A percentile compares a stretch with the other conserved stretches of the same genome.
These are phyloP conservation scores for Drosophila silvestris DNA, from an alignment of 2,888 invertebrate species.

Conservation along the genomic window DNA sequence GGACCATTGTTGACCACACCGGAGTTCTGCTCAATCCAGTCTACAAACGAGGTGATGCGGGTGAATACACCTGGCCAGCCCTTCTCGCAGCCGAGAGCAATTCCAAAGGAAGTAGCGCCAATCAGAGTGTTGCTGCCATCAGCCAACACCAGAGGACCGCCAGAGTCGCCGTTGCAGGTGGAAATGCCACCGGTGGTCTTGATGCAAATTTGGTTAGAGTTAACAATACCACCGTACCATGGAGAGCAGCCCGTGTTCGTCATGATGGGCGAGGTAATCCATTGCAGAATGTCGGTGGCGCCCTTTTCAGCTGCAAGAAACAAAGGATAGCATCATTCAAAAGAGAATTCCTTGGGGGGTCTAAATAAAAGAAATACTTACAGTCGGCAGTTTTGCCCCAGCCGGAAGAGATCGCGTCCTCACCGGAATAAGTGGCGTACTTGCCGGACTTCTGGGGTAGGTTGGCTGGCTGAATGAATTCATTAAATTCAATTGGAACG, in stretches of 20 bases:
- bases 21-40: slow-evolving; percentile 78
- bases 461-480: slow-evolving; percentile 68
- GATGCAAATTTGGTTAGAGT: slow-evolving; percentile 71
- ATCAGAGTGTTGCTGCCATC: slow-evolving; percentile 69
- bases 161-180: slow-evolving; percentile 84
- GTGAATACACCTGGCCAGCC: slow-evolving; percentile 84
- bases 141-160: slow-evolving; percentile 80
- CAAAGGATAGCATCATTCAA: background rate
- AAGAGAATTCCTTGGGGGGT: background rate
- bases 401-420: slow-evolving; percentile 76
- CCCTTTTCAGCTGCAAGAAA: slow-evolving; percentile 42
- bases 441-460: slow-evolving; percentile 60
- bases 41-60: slow-evolving; percentile 77
- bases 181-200: slow-evolving; percentile 74
- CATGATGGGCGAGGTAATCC: slow-evolving; percentile 66
- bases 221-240: slow-evolving; percentile 62
- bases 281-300: slow-evolving; percentile 71
- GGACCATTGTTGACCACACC: slow-evolving; percentile 59
- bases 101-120: slow-evolving; percentile 83
- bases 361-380: slow-evolving; percentile 38
- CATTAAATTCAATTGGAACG: slow-evolving; percentile 79
- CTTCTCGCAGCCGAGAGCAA: slow-evolving; percentile 78
- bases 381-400: slow-evolving; percentile 81
- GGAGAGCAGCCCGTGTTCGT: slow-evolving; percentile 62
- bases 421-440: slow-evolving; percentile 49